Conservation (phyloP, 2,797 vertebrate species). For the Salmo trutta region DNA sequence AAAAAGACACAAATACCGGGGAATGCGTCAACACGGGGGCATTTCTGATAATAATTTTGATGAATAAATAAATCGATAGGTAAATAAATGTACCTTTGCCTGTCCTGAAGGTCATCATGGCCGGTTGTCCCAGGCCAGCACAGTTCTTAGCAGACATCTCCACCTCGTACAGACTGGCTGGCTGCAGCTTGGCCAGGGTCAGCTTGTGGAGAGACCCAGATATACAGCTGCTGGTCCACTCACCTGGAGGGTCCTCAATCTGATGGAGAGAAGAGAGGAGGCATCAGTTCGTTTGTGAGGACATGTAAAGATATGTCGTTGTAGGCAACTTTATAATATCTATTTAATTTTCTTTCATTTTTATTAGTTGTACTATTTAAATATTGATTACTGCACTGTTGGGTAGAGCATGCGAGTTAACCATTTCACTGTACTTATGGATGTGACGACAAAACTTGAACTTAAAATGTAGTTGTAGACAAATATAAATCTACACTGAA, state of each 20-base stretch:
- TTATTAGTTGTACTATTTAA: too few species aligned
- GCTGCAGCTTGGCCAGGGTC: conserved; percentile 87
- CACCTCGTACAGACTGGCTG: conserved; percentile 94
- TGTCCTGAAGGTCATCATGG: conserved; percentile 98
- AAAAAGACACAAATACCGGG: background rate
- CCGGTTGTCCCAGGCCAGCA: conserved; percentile 90
- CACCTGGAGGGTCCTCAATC: conserved; percentile 81
- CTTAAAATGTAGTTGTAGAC: too few species aligned
- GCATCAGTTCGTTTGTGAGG: background rate
- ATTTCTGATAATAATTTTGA: too few species aligned
- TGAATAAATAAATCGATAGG: background rate
- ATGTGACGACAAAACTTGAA: too few species aligned
- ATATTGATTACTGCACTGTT: too few species aligned
- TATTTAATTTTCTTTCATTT: too few species aligned
- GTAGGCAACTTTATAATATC: too few species aligned
- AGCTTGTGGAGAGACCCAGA: conserved; percentile 86
- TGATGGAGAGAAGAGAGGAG: conserved; percentile 53
- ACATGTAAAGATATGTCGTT: background rate
- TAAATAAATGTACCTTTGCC: conserved; percentile 74
- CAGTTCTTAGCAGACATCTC: conserved; percentile 96
- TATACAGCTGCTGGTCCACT: conserved; percentile 85
- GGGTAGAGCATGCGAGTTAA: too few species aligned
- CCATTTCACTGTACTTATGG: too few species aligned
- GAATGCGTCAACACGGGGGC: too few species aligned
- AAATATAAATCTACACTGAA: too few species aligned